Evolutionary conservation across 2,113 vertebrate genomes (phyloP).

Genomic region (Nycticorax nycticorax): DNA sequence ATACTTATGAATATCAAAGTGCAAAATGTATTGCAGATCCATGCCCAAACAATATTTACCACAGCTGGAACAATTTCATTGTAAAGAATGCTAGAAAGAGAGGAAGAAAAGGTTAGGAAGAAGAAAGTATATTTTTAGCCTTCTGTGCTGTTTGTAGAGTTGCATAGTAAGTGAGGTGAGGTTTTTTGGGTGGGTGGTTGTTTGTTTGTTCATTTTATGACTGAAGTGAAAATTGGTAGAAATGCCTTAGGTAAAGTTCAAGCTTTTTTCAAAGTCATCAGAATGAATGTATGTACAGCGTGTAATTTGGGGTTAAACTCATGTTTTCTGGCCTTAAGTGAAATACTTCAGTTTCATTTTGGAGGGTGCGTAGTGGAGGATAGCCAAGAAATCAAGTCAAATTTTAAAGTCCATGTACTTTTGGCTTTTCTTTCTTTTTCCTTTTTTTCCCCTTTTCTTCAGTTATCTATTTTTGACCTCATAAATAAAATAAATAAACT

Average conservation of each 20-base stretch:
- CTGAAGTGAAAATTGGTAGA: not conserved
- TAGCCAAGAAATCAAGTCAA: not conserved
- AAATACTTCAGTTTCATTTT: not conserved
- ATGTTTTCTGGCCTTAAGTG: not conserved
- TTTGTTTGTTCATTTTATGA: not conserved
- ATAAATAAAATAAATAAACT: not conserved
- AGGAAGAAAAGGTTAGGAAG: not conserved
- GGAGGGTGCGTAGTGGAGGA: not conserved
- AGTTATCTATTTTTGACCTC: not conserved
- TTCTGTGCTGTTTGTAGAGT: not conserved
- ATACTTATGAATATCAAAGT: constrained; percentile 33
- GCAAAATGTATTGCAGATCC: not conserved
- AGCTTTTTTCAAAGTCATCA: not conserved
- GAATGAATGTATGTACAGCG: not conserved
- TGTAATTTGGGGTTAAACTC: not conserved
- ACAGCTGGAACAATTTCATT: not conserved
- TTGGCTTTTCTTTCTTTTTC: not conserved
- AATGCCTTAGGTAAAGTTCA: not conserved
- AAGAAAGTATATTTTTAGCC: not conserved
- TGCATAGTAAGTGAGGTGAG: not conserved
- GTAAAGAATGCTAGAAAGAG: not conserved
- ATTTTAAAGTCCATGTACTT: not conserved
- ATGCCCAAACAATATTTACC: not conserved
- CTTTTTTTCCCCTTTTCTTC: not conserved
- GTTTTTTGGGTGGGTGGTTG: not conserved